phyloP scores from a whole-genome alignment of 1,140 invertebrate species.

The Drosophila sulfurigaster region DNA sequence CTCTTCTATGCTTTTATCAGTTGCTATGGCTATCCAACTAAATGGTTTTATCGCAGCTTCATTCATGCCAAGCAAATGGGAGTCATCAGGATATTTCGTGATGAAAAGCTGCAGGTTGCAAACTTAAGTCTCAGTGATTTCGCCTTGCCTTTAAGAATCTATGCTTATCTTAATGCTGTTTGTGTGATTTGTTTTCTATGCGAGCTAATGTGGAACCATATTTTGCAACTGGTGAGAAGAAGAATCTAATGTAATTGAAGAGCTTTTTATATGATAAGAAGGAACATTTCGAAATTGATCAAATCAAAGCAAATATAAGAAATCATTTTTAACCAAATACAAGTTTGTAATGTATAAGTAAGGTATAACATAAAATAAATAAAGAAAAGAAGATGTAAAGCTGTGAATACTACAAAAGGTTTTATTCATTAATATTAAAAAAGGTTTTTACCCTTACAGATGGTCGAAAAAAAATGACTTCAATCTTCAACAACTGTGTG shows the following conservation, averaged over 20 bases:
- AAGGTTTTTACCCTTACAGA: too few relatives aligned
- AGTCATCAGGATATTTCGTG: neutral
- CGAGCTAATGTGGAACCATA: constrained; percentile 41
- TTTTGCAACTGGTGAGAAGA: neutral
- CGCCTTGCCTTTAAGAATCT: neutral
- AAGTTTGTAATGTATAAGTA: too few relatives aligned
- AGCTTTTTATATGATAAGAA: too few relatives aligned
- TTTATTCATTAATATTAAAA: too few relatives aligned
- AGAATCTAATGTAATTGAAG: neutral
- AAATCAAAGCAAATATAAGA: too few relatives aligned
- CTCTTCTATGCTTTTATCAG: neutral
- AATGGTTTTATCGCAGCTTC: neutral
- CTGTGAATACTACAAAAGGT: too few relatives aligned
- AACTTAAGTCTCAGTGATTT: constrained; percentile 24
- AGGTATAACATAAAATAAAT: too few relatives aligned
- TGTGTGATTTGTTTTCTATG: constrained; percentile 21
- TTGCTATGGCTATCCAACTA: neutral
- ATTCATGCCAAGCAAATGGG: constrained; percentile 7
- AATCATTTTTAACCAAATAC: too few relatives aligned
- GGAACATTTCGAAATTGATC: too few relatives aligned
- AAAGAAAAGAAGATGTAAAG: too few relatives aligned
- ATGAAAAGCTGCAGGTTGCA: neutral
- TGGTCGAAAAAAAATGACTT: too few relatives aligned
- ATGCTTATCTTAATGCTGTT: neutral
- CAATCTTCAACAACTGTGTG: too few relatives aligned